Evolutionary conservation across 92 coral and sea anemone genomes (phyloP).

Genomic region (Zoanthus sansibaricus): DNA sequence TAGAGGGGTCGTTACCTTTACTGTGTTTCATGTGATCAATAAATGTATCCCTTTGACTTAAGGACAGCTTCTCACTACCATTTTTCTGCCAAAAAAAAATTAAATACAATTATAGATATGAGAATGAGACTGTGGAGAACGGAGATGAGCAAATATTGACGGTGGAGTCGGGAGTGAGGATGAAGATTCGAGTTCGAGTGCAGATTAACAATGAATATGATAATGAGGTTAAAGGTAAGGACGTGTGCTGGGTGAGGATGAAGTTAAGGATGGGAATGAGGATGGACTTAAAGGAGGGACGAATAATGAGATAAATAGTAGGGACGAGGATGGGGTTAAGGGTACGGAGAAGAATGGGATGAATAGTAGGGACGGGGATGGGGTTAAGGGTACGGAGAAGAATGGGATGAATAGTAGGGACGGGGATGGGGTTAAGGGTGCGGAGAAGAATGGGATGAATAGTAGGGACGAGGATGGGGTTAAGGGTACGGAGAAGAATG

Average conservation of each 20-base stretch:
- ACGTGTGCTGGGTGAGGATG: background rate
- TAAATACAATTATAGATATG: background rate
- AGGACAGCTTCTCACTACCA: slow-evolving; percentile 4
- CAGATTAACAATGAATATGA: background rate
- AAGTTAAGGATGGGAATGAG: background rate
- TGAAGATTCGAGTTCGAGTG: background rate
- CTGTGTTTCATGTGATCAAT: slow-evolving; percentile 35
- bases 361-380: background rate
- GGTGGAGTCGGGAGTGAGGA: background rate
- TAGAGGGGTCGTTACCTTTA: slow-evolving; percentile 41
- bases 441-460: background rate
- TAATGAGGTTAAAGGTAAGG: background rate
- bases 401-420: background rate
- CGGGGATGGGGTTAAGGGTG: background rate
- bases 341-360: background rate
- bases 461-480: background rate
- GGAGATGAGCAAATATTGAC: no score
- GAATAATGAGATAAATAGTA: background rate
- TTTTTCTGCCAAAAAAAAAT: background rate
- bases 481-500: no score
- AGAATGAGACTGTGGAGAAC: no score
- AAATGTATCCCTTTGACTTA: slow-evolving; percentile 31
- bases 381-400: no score
- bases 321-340: background rate
- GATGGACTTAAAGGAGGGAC: background rate